Evolutionary conservation across 2,113 vertebrate genomes (phyloP).

Genomic region (Amia ocellicauda): DNA sequence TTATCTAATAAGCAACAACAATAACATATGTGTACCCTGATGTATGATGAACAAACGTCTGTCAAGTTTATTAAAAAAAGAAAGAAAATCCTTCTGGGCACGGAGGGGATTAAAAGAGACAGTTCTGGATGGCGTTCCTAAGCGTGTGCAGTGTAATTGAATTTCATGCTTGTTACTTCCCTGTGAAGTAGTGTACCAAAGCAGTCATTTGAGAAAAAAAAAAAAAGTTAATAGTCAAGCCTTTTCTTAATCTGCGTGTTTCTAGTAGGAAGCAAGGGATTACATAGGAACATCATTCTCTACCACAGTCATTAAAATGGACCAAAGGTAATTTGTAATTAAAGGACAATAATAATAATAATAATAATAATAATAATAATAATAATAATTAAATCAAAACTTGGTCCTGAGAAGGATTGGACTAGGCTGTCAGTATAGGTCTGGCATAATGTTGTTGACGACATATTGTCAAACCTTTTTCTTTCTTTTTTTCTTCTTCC

Average conservation of each 20-base stretch:
- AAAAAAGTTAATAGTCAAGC: slow-evolving; percentile 69
- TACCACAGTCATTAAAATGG: slow-evolving; percentile 49
- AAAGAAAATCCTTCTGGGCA: slow-evolving; percentile 50
- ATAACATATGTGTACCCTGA: too few relatives aligned
- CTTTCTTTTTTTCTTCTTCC: too few relatives aligned
- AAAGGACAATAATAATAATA: slow-evolving; percentile 30
- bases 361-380: background rate
- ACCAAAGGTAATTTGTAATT: slow-evolving; percentile 35
- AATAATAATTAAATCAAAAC: too few relatives aligned
- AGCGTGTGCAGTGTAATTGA: slow-evolving; percentile 81
- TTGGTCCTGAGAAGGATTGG: too few relatives aligned
- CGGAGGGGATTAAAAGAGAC: slow-evolving; percentile 77
- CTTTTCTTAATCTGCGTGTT: slow-evolving; percentile 59
- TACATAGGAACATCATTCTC: slow-evolving; percentile 44
- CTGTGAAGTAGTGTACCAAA: slow-evolving; percentile 93
- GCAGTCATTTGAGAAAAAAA: slow-evolving; percentile 88
- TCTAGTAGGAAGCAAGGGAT: slow-evolving; percentile 64
- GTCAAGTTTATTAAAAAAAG: background rate
- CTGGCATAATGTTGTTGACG: too few relatives aligned
- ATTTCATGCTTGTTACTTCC: slow-evolving; percentile 85
- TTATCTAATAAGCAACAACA: too few relatives aligned
- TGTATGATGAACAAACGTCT: too few relatives aligned
- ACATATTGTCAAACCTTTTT: too few relatives aligned
- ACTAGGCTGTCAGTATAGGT: too few relatives aligned
- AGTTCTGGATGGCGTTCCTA: slow-evolving; percentile 71